Percentiles rank a stretch among this genome's conserved stretches.
Evolutionary conservation across 2,113 vertebrate genomes (phyloP).

Genomic region (Rhynchomys soricoides): DNA sequence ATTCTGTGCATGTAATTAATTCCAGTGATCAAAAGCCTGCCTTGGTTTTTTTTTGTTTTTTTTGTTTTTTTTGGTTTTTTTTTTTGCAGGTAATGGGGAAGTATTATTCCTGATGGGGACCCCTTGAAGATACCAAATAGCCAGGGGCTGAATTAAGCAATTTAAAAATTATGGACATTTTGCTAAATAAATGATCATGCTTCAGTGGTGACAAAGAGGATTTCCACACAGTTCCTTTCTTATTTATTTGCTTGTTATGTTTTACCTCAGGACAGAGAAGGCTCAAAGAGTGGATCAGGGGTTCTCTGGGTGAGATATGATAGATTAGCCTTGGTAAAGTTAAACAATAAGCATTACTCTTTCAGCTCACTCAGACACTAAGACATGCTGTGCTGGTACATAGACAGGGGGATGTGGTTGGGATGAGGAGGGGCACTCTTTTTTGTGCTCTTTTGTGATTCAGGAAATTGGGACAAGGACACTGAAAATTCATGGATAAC

Average conservation of each 20-base stretch:
- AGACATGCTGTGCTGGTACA: neutral
- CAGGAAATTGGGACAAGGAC: slow-evolving; percentile 64
- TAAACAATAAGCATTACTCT: slow-evolving; percentile 85
- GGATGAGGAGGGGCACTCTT: neutral
- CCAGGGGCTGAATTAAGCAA: slow-evolving; percentile 79
- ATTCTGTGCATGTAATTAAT: slow-evolving; percentile 79
- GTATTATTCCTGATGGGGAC: slow-evolving; percentile 66
- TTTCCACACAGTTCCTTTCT: slow-evolving; percentile 66
- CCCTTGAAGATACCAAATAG: slow-evolving; percentile 74
- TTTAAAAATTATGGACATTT: slow-evolving; percentile 82
- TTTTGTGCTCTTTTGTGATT: neutral
- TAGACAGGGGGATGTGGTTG: neutral
- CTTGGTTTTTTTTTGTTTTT: slow-evolving; percentile 38
- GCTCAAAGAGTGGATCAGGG: slow-evolving; percentile 73
- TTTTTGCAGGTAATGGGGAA: slow-evolving; percentile 65
- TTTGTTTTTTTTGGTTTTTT: slow-evolving; percentile 69
- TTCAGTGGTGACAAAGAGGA: slow-evolving; percentile 70
- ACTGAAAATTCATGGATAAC: slow-evolving; percentile 39
- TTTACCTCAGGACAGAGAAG: slow-evolving; percentile 81
- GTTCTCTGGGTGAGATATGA: slow-evolving; percentile 81
- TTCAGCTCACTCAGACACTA: slow-evolving; percentile 44
- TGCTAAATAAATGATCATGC: slow-evolving; percentile 80
- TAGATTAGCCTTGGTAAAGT: slow-evolving; percentile 79
- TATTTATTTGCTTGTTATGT: slow-evolving; percentile 81
- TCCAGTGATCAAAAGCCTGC: slow-evolving; percentile 78